Base-by-base conservation (phyloP, 2,113 vertebrate species). In the Pagrus major region DNA sequence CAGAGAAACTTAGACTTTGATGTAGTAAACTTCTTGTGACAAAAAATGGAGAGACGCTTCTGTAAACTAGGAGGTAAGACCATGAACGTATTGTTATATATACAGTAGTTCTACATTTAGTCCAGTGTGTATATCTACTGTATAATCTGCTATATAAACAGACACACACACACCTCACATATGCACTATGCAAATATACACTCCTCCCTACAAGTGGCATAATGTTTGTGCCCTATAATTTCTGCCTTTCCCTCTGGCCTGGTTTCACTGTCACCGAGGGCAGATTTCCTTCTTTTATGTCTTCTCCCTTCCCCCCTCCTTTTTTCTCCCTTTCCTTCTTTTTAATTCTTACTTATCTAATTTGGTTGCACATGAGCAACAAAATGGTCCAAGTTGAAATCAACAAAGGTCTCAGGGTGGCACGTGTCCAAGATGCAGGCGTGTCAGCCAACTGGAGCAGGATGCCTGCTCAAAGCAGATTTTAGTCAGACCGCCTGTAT, bases 161-260 rank as follows among this genome's bases (percentile, higher is more conserved):
- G 31, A 86, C 61, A 42, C 64, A 81, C 35, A 71, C 66, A 82
- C 76, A 74, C 66, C 76, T 84, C 77, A 55, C 71, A 75, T 87
- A 60, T 72, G 60, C 64, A 77, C 81, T 64, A 76, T 74, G 60
- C 82, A 91, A 91, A 89, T 84, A 93, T 37, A 93, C 84, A 87
- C 84, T 85, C 60, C 25, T 85, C 84, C 55, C 35, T 44, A n/a
- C 65, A 46, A 58, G 60, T 83, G 64, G 12, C 63, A 51, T 44
- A 80, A 44, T 73, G 78, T 80, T 74, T 88, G 82, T 83, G 74
- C 73, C 86, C 92, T 92, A 70, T 92, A 91, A 93, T 93, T 93
- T 92, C 52, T 81, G 68, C 77, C 77, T 79, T 85, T 79, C 73
- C 68, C 84, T 76, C 71, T 46, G 33, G 64, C 59, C 55, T 82